Conservation (phyloP, 2,797 vertebrate species). For the Gouania willdenowi region DNA sequence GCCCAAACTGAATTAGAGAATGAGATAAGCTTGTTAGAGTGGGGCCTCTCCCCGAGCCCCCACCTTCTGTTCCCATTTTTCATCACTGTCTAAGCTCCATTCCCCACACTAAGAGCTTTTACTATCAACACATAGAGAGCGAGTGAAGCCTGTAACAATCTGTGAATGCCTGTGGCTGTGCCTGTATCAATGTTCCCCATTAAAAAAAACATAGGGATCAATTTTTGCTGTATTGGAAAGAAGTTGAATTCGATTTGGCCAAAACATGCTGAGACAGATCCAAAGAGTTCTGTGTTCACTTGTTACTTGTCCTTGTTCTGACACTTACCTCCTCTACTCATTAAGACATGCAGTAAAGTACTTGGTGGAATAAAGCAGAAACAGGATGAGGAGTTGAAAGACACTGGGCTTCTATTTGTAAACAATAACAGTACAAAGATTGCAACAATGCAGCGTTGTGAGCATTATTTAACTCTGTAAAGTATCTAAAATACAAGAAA, state of each 20-base stretch:
- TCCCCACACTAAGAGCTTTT: slow-evolving; percentile 26
- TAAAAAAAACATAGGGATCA: slow-evolving; percentile 31
- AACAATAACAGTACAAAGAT: too few species aligned
- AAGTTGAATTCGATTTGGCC: slow-evolving; percentile 25
- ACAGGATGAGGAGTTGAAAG: too few species aligned
- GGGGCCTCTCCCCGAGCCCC: slow-evolving; percentile 31
- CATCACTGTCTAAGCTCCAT: slow-evolving; percentile 29
- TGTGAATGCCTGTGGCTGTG: slow-evolving; percentile 29
- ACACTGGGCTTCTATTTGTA: too few species aligned
- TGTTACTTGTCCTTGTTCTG: slow-evolving; percentile 10
- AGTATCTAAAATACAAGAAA: too few species aligned
- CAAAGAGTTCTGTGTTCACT: slow-evolving; percentile 35
- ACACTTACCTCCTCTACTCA: slow-evolving; percentile 36
- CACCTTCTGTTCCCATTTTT: slow-evolving; percentile 30
- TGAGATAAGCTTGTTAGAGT: slow-evolving; percentile 71
- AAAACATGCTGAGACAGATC: slow-evolving; percentile 3
- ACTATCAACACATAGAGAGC: slow-evolving; percentile 26
- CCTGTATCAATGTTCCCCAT: slow-evolving; percentile 29
- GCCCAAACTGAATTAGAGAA: slow-evolving; percentile 62
- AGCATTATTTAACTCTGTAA: too few species aligned
- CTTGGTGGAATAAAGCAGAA: too few species aligned
- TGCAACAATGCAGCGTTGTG: too few species aligned
- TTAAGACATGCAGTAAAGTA: slow-evolving; percentile 42
- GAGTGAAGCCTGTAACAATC: slow-evolving; percentile 35
- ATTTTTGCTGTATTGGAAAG: slow-evolving; percentile 20